These are phyloP conservation scores for Popillia japonica DNA, from an alignment of 1,140 invertebrate species.

Conservation along the genomic window DNA sequence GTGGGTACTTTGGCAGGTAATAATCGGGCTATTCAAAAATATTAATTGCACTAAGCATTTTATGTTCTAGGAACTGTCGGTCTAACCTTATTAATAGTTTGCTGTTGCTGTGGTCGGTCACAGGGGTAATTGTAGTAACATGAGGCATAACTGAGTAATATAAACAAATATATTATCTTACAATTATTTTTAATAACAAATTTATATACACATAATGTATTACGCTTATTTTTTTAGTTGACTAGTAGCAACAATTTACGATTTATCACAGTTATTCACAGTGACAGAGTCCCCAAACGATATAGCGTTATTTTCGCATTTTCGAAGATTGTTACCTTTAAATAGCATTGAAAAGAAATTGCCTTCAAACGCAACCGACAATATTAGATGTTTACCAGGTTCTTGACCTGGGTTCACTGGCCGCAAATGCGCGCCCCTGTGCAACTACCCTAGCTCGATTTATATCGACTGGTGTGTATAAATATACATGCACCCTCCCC, in stretches of 20 bases:
- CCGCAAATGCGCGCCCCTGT: background rate
- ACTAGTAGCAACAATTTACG: too few relatives aligned
- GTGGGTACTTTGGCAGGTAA: conserved; percentile 14
- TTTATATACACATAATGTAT: background rate
- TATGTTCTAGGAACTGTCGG: conserved; percentile 12
- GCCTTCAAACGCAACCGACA: background rate
- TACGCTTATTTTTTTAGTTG: background rate
- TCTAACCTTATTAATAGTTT: conserved; percentile 23
- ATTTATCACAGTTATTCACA: too few relatives aligned
- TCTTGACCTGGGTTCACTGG: background rate
- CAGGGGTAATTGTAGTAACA: background rate
- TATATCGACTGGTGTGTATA: background rate
- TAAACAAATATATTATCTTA: background rate
- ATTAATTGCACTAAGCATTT: background rate
- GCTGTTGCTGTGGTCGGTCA: conserved; percentile 12
- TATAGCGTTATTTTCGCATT: too few relatives aligned
- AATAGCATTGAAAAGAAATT: background rate
- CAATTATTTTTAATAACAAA: background rate
- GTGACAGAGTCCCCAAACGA: too few relatives aligned
- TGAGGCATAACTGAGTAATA: background rate
- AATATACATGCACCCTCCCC: background rate
- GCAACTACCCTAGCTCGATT: background rate
- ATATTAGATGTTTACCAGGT: background rate
- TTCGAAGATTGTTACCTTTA: too few relatives aligned
- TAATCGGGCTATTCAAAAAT: background rate